These are phyloP conservation scores for Callinectes sapidus DNA, from an alignment of 2,888 invertebrate genomes.

Conservation along the genomic window DNA sequence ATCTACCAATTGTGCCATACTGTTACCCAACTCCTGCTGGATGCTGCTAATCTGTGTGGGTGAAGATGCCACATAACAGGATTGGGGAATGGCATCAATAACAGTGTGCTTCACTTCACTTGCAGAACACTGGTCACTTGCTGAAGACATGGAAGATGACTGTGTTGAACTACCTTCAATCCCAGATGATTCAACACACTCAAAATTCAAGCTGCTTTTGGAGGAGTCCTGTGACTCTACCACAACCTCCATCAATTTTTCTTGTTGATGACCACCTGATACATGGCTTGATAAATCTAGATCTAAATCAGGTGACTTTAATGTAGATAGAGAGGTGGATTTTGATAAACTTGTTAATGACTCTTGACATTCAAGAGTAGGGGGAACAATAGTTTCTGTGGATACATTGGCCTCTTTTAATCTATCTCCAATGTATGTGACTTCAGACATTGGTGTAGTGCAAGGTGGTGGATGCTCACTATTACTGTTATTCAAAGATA, in stretches of 20 bases:
- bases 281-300: neutral
- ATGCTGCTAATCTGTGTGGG: neutral
- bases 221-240: neutral
- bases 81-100: neutral
- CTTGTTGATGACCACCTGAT: neutral
- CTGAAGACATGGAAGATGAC: neutral
- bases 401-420: neutral
- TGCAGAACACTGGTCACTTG: neutral
- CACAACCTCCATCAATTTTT: neutral
- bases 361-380: neutral
- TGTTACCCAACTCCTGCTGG: neutral
- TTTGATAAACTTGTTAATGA: neutral
- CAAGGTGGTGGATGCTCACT: neutral
- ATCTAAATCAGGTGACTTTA: neutral
- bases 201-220: neutral
- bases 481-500: neutral
- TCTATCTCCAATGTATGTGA: neutral
- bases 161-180: neutral
- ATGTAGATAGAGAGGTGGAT: neutral
- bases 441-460: neutral
- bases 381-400: neutral
- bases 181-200: neutral
- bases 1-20: neutral
- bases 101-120: neutral
- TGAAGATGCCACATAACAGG: neutral